A percentile compares a stretch with the other conserved stretches of the same genome.
Evolutionary conservation across 2,888 invertebrate species (phyloP).

Genomic region (Agapostemon virescens): DNA sequence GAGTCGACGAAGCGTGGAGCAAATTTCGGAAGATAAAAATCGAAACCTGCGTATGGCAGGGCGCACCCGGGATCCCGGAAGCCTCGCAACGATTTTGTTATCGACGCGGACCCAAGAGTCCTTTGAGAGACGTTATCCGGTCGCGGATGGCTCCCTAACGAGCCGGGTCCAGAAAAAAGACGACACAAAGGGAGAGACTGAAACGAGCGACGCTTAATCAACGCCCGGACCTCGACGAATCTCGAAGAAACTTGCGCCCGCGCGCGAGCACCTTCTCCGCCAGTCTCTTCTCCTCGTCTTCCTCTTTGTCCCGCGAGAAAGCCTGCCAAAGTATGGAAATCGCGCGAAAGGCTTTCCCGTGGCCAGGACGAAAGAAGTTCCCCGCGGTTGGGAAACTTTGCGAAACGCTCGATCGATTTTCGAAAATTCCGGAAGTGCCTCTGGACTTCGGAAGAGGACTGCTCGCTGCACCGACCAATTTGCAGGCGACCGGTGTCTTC

Average conservation of each 20-base stretch:
- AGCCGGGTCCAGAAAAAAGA: constrained; percentile 38
- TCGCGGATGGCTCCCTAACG: constrained; percentile 51
- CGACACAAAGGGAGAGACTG: constrained; percentile 19
- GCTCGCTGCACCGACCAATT: background rate
- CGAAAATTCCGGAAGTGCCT: background rate
- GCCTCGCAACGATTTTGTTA: constrained; percentile 52
- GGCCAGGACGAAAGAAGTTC: background rate
- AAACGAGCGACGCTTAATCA: constrained; percentile 55
- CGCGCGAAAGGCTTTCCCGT: background rate
- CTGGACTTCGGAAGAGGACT: background rate
- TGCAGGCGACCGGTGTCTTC: background rate
- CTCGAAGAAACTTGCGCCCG: constrained; percentile 35
- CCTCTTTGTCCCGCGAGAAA: background rate
- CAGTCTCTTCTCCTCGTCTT: constrained; percentile 4
- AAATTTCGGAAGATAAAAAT: background rate
- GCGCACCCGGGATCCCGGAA: background rate
- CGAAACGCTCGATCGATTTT: background rate
- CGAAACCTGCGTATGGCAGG: background rate
- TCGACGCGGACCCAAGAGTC: constrained; percentile 37
- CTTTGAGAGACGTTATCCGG: constrained; percentile 51
- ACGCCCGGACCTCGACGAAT: constrained; percentile 46
- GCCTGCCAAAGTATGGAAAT: constrained; percentile 26
- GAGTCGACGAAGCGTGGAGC: background rate
- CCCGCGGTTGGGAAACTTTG: background rate
- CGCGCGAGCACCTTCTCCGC: constrained; percentile 10